Evolutionary conservation across 2,888 invertebrate species (phyloP), one percentile per base, ranked within the genome.

Genomic region (Anaspis maculata): DNA sequence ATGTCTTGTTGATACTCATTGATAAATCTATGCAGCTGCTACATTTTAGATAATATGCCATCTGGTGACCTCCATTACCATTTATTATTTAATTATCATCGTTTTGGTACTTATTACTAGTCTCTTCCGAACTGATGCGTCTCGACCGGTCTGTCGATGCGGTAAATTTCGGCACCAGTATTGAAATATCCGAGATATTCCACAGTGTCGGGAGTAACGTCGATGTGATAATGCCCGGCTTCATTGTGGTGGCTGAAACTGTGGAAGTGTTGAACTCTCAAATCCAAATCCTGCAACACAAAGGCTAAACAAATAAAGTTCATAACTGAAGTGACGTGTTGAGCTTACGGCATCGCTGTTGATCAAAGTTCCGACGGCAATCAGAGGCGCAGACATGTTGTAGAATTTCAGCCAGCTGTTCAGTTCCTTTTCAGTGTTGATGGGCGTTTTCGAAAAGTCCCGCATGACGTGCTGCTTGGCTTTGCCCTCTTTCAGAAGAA

Each of bases 211-310:
- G 97, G 95, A 15, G 91, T 89, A 5, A 83, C 85, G 68, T 98
- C 97, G 61, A 82, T 82, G 69, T 98, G 97, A 70, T 97, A 98
- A 72, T 98, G 97, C 1, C 96, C 96, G 46, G 87, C 91, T 69
- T 83, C 81, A 36, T 82, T 83, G 61, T 81, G 80, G 55, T 74
- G 68, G 47, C 85, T 82, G 64, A 85, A 89, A 59, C 90, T 90
- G 67, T 97, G 97, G 64, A 96, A 96, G 69, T 97, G 97, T 66
- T 96, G 95, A 43, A 91, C 77, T 50, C 96, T 76, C 43, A 97
- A 73, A 68, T 94, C 91, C 59, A 91, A 67, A 13, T 79, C 90
- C 90, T 90, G 56, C 3, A 34, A 34, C 6, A 24, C 10, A 25
- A 68, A 63, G 40, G n/a, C n/a, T n/a, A n/a, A n/a, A n/a, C 23